phyloP scores from a whole-genome alignment of 2,113 vertebrate genomes.

The Neopipo cinnamomea region DNA sequence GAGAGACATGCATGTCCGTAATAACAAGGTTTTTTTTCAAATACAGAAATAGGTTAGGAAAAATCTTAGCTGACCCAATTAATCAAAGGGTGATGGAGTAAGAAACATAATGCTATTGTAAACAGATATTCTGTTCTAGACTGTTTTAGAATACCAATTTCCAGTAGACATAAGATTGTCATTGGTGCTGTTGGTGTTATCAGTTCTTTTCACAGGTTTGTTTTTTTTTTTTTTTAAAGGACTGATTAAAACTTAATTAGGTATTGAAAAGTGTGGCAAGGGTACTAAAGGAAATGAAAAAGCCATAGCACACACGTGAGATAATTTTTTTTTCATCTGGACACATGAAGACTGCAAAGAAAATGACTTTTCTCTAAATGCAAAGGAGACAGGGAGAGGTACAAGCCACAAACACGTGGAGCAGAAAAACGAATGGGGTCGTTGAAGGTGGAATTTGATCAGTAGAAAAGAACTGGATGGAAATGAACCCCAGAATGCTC shows the following conservation, averaged over 20 bases:
- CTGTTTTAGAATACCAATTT: background rate
- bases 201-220: background rate
- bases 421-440: background rate
- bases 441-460: background rate
- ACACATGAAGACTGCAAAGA: background rate
- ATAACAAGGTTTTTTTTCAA: background rate
- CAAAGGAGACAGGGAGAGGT: background rate
- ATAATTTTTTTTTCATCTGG: background rate
- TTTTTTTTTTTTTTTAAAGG: background rate
- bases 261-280: background rate
- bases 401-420: background rate
- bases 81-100: background rate
- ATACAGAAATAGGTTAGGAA: background rate
- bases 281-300: background rate
- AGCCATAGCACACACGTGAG: fast-evolving
- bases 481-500: background rate
- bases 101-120: background rate
- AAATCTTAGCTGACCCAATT: background rate
- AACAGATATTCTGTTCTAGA: background rate
- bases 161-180: background rate
- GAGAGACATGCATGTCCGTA: background rate
- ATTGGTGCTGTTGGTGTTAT: background rate
- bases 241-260: background rate
- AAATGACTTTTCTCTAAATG: background rate
- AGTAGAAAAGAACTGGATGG: background rate